Conservation (phyloP, 2,113 vertebrate species). For the Dolichotis patagonum region DNA sequence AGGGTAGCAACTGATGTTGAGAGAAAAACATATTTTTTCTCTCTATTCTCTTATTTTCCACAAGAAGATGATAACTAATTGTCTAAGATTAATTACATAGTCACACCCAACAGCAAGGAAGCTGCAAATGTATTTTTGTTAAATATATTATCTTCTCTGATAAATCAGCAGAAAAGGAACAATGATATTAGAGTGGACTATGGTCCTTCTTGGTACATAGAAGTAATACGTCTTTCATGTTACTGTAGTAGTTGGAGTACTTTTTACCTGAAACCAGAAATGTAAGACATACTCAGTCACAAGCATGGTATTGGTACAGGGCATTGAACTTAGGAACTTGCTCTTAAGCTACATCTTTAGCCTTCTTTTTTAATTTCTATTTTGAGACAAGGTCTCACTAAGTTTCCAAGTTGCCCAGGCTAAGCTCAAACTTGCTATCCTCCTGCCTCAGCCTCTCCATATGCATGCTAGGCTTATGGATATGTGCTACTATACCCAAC, state of each 20-base stretch:
- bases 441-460: not conserved
- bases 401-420: not conserved
- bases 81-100: not conserved
- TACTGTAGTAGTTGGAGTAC: not conserved
- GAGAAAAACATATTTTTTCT: not conserved
- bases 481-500: not conserved
- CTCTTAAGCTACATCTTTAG: not conserved
- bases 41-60: slow-evolving; percentile 9
- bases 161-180: slow-evolving; percentile 40
- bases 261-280: not conserved
- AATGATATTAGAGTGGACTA: not conserved
- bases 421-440: not conserved
- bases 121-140: not conserved
- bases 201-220: not conserved
- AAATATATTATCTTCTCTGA: not conserved
- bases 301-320: not conserved
- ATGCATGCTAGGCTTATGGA: not conserved
- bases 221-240: not conserved
- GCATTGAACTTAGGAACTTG: not conserved
- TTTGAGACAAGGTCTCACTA: not conserved
- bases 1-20: not conserved
- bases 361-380: not conserved
- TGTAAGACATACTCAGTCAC: not conserved
- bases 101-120: not conserved
- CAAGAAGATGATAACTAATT: not conserved